Conservation (phyloP, 2,797 vertebrate species). For the Sebastes taczanowskii region DNA sequence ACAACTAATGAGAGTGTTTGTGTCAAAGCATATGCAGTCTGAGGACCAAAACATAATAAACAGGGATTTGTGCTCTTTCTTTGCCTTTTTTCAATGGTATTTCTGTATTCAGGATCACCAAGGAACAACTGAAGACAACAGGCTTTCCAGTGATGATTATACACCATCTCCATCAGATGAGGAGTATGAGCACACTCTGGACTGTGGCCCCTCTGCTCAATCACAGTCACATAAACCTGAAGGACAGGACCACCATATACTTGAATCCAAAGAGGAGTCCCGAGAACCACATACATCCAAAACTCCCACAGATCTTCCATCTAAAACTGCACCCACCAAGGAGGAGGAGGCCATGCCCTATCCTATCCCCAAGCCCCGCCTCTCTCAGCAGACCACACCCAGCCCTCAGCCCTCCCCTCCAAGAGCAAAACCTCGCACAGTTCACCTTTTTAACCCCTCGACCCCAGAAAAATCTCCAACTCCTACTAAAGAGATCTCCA, state of each 20-base stretch:
- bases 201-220: constrained; percentile 24
- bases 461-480: constrained; percentile 7
- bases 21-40: neutral
- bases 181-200: constrained; percentile 56
- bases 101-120: constrained; percentile 33
- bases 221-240: neutral
- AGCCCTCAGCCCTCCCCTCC: constrained; percentile 57
- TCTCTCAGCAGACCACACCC: constrained; percentile 37
- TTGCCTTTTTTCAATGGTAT: neutral
- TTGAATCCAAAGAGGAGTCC: constrained; percentile 19
- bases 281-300: neutral
- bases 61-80: neutral
- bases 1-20: neutral
- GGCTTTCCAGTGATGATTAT: constrained; percentile 53
- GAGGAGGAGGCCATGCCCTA: constrained; percentile 12
- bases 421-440: constrained; percentile 73
- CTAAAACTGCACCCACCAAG: neutral
- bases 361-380: constrained; percentile 75
- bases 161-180: constrained; percentile 69
- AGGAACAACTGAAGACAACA: constrained; percentile 31
- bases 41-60: neutral
- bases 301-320: neutral
- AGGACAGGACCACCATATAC: neutral
- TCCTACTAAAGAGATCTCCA: neutral
- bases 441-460: constrained; percentile 37